Conservation (phyloP, 2,888 invertebrate genomes). For the Thecocarcelia acutangulata region DNA sequence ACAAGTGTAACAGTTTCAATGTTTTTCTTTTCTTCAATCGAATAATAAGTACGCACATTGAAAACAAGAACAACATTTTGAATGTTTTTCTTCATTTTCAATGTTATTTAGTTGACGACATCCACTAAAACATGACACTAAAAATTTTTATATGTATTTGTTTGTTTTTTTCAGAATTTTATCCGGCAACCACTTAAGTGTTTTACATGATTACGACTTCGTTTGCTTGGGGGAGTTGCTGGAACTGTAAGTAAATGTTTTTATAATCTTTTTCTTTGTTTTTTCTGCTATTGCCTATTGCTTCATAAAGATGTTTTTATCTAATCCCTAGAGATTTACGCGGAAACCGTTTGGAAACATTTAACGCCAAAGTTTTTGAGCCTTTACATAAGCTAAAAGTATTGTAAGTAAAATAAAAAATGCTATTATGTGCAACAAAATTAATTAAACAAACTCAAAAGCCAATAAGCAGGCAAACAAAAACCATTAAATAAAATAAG, state of each 20-base stretch:
- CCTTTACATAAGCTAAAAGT: slow-evolving; percentile 80
- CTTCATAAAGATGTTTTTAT: slow-evolving; percentile 65
- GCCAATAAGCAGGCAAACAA: too few species aligned
- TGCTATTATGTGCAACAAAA: not conserved
- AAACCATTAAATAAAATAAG: too few species aligned
- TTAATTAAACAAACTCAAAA: too few species aligned
- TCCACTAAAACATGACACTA: too few species aligned
- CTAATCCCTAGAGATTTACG: slow-evolving; percentile 81
- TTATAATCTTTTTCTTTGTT: not conserved
- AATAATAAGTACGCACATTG: too few species aligned
- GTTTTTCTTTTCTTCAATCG: too few species aligned
- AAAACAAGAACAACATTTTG: too few species aligned
- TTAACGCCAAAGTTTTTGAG: slow-evolving; percentile 79
- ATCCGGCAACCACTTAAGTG: slow-evolving; percentile 77
- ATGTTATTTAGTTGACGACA: too few species aligned
- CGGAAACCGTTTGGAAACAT: slow-evolving; percentile 81
- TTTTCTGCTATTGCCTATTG: not conserved
- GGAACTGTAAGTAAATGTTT: slow-evolving; percentile 76
- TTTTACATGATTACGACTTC: slow-evolving; percentile 75
- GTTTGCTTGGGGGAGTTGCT: slow-evolving; percentile 74
- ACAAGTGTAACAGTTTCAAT: too few species aligned
- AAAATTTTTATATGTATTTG: not conserved
- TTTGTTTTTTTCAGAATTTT: slow-evolving; percentile 74
- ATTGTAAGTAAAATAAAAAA: slow-evolving; percentile 78
- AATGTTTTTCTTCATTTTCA: too few species aligned